Evolutionary conservation across 2,888 invertebrate genomes (phyloP).

Genomic region (Erebia ligea): DNA sequence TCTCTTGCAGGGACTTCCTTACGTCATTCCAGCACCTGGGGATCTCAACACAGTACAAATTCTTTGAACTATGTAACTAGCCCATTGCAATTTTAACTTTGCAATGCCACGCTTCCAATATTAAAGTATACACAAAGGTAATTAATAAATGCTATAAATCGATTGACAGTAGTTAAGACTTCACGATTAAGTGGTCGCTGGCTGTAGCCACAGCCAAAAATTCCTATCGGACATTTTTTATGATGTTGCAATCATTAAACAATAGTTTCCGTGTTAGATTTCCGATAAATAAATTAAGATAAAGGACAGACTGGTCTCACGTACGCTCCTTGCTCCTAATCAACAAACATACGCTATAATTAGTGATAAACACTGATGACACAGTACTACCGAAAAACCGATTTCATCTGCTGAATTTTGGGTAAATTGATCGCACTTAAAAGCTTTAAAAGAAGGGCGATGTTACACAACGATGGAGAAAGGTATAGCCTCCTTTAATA

Average conservation of each 20-base stretch:
- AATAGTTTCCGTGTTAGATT: neutral
- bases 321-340: neutral
- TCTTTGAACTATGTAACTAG: no score
- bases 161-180: no score
- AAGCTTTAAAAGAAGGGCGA: conserved; percentile 70
- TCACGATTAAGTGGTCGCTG: no score
- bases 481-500: conserved; percentile 73
- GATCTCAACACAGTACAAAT: no score
- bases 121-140: no score
- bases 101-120: no score
- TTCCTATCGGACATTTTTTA: neutral
- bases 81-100: no score
- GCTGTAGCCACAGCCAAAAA: no score
- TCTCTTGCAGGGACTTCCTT: no score
- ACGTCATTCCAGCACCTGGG: no score
- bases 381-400: conserved; percentile 2
- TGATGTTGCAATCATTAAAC: neutral
- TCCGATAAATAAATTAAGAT: neutral
- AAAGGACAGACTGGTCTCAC: no score
- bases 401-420: conserved; percentile 32
- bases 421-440: conserved; percentile 45
- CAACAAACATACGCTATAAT: conserved; percentile 1
- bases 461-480: conserved; percentile 77
- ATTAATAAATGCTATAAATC: no score
- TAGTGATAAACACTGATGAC: conserved; percentile 15